Evolutionary conservation across 2,888 invertebrate species (phyloP), one percentile per base, ranked within the genome.

Genomic region (Eupithecia inturbata): DNA sequence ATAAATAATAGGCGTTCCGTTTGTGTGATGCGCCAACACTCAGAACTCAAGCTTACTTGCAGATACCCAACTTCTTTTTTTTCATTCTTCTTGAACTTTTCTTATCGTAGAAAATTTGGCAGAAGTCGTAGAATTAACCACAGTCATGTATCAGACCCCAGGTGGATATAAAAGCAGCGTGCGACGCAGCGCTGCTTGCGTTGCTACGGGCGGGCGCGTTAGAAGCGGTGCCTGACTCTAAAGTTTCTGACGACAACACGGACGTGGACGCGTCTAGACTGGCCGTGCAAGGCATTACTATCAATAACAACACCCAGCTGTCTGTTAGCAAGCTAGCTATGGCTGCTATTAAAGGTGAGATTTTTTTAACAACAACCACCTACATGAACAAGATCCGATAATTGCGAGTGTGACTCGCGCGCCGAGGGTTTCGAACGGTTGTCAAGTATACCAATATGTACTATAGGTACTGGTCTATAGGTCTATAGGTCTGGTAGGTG

Each of bases 341-440:
- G 78, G 98, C 98, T 3, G 97, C 98, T 36, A 97, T 98, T 82
- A 97, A 97, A 95, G 98, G 97, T 73, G 16, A n/a, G 33, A 28
- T 14, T 31, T 10, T 12, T 19, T 36, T 60, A 14, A 33, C 16
- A 60, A 28, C 9, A 28, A 16, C 19, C 22, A 60, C 5, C 26
- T 26, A 6, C 16, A 22, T 9, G n/a, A n/a, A n/a, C n/a, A n/a
- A n/a, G n/a, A n/a, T n/a, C n/a, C n/a, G n/a, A n/a, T n/a, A n/a
- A n/a, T n/a, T n/a, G n/a, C n/a, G n/a, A n/a, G n/a, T n/a, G n/a
- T n/a, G n/a, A n/a, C n/a, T n/a, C n/a, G n/a, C n/a, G n/a, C n/a
- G n/a, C n/a, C n/a, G n/a, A n/a, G n/a, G n/a, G n/a, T n/a, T n/a
- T n/a, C n/a, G n/a, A n/a, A n/a, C n/a, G n/a, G n/a, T n/a, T n/a